Evolutionary conservation across 2,797 vertebrate genomes (phyloP).

Genomic region (Lepus oiostolus): DNA sequence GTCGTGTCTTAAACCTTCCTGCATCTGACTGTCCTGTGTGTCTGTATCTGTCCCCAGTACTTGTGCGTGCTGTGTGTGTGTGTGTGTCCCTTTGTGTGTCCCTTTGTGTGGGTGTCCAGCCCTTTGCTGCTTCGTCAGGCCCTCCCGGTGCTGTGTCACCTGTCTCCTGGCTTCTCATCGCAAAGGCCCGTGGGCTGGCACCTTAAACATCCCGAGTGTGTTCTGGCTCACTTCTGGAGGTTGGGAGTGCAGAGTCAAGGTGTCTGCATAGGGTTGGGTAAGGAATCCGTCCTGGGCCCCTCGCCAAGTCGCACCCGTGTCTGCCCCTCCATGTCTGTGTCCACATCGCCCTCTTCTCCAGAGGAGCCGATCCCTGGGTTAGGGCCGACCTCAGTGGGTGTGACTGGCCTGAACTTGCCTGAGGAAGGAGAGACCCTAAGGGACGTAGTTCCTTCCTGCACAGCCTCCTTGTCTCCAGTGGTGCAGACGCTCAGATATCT

Average conservation of each 20-base stretch:
- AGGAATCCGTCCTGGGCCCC: too few species aligned
- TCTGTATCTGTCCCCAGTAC: background rate
- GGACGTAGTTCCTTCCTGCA: rapidly evolving
- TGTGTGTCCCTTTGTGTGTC: background rate
- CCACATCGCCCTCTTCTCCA: background rate
- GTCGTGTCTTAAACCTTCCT: rapidly evolving
- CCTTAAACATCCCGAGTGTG: rapidly evolving
- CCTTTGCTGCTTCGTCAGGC: background rate
- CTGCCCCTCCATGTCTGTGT: background rate
- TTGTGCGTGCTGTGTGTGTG: too few species aligned
- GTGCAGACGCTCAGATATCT: rapidly evolving
- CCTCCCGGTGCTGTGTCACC: too few species aligned
- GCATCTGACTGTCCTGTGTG: rapidly evolving
- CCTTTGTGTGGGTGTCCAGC: background rate
- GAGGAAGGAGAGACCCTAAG: too few species aligned
- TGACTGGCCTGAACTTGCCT: background rate
- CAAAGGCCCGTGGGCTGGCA: rapidly evolving
- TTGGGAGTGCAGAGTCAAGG: too few species aligned
- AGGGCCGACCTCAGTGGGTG: background rate
- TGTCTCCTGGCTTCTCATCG: background rate
- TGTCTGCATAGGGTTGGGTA: background rate
- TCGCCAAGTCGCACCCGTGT: rapidly evolving
- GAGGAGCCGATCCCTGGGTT: background rate
- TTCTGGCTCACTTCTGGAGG: background rate
- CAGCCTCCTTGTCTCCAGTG: too few species aligned